phyloP scores from a whole-genome alignment of 2,113 vertebrate genomes.

The Emydura subglobosa region DNA sequence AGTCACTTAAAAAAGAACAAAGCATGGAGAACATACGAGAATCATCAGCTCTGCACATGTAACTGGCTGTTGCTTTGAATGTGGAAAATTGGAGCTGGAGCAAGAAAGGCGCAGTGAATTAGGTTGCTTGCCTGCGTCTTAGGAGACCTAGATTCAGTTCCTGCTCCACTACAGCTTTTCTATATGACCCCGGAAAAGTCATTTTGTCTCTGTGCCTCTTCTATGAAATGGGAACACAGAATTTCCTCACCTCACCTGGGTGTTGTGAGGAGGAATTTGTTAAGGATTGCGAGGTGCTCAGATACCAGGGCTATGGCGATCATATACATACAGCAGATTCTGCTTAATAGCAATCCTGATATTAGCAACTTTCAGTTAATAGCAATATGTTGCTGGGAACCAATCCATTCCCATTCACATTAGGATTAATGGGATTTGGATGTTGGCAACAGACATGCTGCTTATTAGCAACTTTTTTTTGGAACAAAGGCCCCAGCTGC shows the following conservation, averaged over 20 bases:
- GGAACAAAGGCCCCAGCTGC: too few relatives aligned
- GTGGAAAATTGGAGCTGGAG: not conserved
- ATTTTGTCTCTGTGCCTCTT: not conserved
- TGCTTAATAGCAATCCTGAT: not conserved
- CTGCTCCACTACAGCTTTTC: too few relatives aligned
- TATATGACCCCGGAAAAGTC: too few relatives aligned
- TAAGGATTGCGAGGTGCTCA: not conserved
- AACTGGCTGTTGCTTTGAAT: not conserved
- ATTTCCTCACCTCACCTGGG: not conserved
- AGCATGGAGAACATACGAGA: not conserved
- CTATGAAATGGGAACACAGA: not conserved
- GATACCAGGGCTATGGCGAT: not conserved
- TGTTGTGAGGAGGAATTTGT: not conserved
- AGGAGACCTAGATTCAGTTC: too few relatives aligned
- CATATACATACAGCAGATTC: not conserved
- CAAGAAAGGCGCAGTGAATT: not conserved
- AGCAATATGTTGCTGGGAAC: not conserved
- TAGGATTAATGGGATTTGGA: not conserved
- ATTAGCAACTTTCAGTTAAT: not conserved
- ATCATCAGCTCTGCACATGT: not conserved
- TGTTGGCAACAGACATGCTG: not conserved
- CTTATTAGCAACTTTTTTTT: not conserved
- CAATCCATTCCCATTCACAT: not conserved
- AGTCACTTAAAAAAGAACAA: not conserved
- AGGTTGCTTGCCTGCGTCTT: too few relatives aligned